Evolutionary conservation across 2,888 invertebrate species (phyloP).

Genomic region (Epirrita christyi): DNA sequence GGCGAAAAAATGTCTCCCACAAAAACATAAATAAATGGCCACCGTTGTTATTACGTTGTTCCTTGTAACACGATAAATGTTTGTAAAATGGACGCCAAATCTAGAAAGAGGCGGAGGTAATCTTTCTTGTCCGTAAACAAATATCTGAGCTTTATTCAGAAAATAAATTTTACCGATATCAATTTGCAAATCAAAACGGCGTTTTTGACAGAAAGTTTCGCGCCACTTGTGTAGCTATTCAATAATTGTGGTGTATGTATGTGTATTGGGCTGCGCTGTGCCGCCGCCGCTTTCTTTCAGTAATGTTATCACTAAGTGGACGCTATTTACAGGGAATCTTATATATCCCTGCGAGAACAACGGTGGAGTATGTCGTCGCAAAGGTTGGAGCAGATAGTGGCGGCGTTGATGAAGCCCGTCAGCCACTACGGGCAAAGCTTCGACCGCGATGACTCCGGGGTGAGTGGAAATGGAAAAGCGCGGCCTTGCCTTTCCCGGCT

Average conservation of each 20-base stretch:
- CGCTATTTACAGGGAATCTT: constrained; percentile 68
- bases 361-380: constrained; percentile 77
- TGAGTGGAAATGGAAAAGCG: constrained; percentile 50
- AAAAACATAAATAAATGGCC: constrained; percentile 83
- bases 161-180: constrained; percentile 39
- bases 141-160: neutral
- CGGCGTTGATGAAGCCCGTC: constrained; percentile 76
- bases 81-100: constrained; percentile 80
- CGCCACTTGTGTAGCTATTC: constrained; percentile 60
- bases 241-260: constrained; percentile 8
- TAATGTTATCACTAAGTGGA: constrained; percentile 69
- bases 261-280: constrained; percentile 7
- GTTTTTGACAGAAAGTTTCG: constrained; percentile 74
- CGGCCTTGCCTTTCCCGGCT: constrained; percentile 13
- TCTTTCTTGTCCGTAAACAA: constrained; percentile 11
- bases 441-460: constrained; percentile 75
- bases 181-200: constrained; percentile 57
- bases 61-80: constrained; percentile 69
- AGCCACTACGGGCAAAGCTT: constrained; percentile 71
- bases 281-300: constrained; percentile 52
- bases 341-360: constrained; percentile 58
- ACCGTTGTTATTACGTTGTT: constrained; percentile 80
- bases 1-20: constrained; percentile 58
- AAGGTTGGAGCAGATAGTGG: constrained; percentile 73
- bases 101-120: constrained; percentile 64